phyloP scores from a whole-genome alignment of 1,140 invertebrate genomes.

The Musca vetustissima region DNA sequence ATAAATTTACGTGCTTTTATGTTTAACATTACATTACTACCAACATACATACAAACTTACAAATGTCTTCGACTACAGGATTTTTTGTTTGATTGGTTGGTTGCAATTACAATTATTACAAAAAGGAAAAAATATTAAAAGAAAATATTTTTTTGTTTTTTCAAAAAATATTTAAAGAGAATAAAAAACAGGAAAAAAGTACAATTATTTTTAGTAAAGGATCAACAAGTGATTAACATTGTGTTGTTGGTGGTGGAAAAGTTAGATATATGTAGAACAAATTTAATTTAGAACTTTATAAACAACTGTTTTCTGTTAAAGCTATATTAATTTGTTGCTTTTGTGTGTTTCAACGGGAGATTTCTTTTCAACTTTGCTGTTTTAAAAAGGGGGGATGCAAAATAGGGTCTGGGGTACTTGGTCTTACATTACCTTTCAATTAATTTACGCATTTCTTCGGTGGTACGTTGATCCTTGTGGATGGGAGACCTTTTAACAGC shows the following conservation, averaged over 20 bases:
- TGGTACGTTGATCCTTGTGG: conserved; percentile 86
- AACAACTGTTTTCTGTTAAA: not conserved
- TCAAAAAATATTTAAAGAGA: conserved; percentile 28
- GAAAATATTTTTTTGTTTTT: conserved; percentile 25
- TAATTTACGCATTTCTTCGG: conserved; percentile 93
- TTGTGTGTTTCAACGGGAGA: no score
- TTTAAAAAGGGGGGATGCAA: no score
- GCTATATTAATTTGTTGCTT: not conserved
- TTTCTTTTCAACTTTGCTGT: no score
- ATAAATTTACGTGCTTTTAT: not conserved
- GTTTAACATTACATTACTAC: not conserved
- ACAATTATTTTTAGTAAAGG: conserved; percentile 17
- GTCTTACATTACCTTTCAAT: conserved; percentile 84
- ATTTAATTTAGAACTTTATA: not conserved
- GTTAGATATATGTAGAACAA: no score
- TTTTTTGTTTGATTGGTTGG: conserved; percentile 1
- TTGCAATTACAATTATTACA: conserved; percentile 2
- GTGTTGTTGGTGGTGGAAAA: not conserved
- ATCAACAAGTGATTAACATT: not conserved
- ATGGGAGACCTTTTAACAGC: conserved; percentile 55
- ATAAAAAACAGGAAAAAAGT: conserved; percentile 35
- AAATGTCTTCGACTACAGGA: conserved; percentile 27
- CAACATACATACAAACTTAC: conserved; percentile 29
- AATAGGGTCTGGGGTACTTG: no score
- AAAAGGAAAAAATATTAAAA: not conserved